A percentile compares a stretch with the other conserved stretches of the same genome.
phyloP scores from a whole-genome alignment of 1,140 invertebrate species.

The Drosophila orosa region DNA sequence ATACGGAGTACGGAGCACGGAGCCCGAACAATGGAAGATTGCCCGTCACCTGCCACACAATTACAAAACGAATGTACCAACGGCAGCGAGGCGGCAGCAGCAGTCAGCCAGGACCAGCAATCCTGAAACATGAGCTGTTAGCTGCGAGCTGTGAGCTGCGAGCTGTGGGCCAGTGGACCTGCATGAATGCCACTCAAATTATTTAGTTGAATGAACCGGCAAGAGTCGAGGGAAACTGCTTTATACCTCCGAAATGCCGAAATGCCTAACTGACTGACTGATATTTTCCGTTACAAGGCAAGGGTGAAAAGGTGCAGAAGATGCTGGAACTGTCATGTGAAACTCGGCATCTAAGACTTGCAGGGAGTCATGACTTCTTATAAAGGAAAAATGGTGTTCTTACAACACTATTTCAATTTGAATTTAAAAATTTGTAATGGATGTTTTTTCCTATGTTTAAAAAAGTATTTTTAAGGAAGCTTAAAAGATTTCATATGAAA shows the following conservation, averaged over 20 bases:
- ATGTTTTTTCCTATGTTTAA: background rate
- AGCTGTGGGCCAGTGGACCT: constrained; percentile 62
- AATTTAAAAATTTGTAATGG: no score
- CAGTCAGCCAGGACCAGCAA: constrained; percentile 35
- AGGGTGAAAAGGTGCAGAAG: constrained; percentile 53
- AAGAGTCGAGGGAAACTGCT: constrained; percentile 70
- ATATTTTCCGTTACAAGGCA: constrained; percentile 71
- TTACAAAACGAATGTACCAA: constrained; percentile 79
- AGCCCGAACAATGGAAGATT: constrained; percentile 76
- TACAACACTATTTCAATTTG: background rate
- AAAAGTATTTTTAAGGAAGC: background rate
- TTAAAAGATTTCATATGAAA: background rate
- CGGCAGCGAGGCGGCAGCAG: constrained; percentile 25
- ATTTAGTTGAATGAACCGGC: constrained; percentile 83
- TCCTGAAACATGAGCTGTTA: constrained; percentile 76
- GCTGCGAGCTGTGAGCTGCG: constrained; percentile 25
- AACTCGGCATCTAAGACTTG: constrained; percentile 16
- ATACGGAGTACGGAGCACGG: constrained; percentile 16
- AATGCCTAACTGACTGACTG: constrained; percentile 57
- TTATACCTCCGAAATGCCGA: constrained; percentile 28
- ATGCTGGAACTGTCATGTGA: constrained; percentile 29
- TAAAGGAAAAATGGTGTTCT: no score
- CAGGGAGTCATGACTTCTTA: background rate
- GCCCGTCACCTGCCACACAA: constrained; percentile 83
- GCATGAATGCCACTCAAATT: constrained; percentile 84